Conservation (phyloP, 2,888 invertebrate species). For the Leptopilina syphax region DNA sequence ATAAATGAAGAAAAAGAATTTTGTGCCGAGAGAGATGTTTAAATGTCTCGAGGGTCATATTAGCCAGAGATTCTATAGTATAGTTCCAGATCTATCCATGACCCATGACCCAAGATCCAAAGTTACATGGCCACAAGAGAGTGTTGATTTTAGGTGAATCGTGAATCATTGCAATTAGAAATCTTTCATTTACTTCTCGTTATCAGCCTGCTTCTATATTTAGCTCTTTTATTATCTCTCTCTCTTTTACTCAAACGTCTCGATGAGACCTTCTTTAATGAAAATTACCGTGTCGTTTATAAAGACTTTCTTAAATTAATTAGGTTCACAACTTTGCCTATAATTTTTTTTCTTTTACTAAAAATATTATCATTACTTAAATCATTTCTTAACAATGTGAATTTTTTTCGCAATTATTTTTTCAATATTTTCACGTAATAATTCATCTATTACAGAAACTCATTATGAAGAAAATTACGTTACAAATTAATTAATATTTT, state of each 20-base stretch:
- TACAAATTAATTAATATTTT: no score
- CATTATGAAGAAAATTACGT: no score
- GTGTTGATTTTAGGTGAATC: conserved; percentile 26
- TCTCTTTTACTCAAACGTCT: not conserved
- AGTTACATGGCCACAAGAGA: not conserved
- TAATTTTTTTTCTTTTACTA: no score
- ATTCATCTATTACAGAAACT: no score
- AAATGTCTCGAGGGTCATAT: conserved; percentile 57
- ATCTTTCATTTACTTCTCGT: not conserved
- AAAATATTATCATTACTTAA: no score
- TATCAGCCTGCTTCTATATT: not conserved
- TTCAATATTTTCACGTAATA: no score
- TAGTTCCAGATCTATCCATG: conserved; percentile 43
- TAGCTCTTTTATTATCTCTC: not conserved
- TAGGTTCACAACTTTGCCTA: not conserved
- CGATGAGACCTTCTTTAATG: not conserved
- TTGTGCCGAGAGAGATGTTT: conserved; percentile 45
- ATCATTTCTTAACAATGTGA: no score
- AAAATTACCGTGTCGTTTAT: not conserved
- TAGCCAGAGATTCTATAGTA: conserved; percentile 56
- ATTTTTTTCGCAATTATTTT: no score
- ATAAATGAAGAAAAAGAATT: not conserved
- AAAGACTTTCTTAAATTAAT: not conserved
- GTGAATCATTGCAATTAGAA: conserved; percentile 27
- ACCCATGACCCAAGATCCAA: conserved; percentile 40